Evolutionary conservation across 1,140 invertebrate species (phyloP).

Genomic region (Tigriopus japonicus): DNA sequence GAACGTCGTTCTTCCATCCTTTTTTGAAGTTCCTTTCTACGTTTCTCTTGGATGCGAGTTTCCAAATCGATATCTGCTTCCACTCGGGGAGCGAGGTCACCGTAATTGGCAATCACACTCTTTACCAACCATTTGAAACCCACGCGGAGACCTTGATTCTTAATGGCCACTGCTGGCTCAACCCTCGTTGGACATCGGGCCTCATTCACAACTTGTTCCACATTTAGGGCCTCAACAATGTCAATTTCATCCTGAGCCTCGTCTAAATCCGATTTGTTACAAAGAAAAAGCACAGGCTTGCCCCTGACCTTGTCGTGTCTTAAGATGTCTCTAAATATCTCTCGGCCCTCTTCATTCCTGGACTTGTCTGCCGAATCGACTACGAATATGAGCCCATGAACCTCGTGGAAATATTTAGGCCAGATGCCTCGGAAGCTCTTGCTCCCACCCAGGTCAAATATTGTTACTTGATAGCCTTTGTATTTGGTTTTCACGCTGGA

Average conservation of each 20-base stretch:
- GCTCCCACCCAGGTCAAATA: slow-evolving; percentile 14
- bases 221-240: slow-evolving; percentile 7
- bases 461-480: slow-evolving; percentile 3
- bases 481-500: slow-evolving; percentile 2
- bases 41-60: background rate
- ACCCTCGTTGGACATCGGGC: slow-evolving; percentile 2
- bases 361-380: slow-evolving; percentile 5
- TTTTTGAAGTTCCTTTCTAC: background rate
- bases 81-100: slow-evolving; percentile 1
- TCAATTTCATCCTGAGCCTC: slow-evolving; percentile 6
- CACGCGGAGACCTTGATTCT: background rate
- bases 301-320: slow-evolving; percentile 2
- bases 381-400: slow-evolving; percentile 14
- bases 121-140: slow-evolving; percentile 6
- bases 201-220: background rate
- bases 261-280: slow-evolving; percentile 8
- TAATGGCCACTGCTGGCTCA: background rate
- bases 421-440: slow-evolving; percentile 12
- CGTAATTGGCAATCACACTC: background rate
- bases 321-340: background rate
- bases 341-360: background rate
- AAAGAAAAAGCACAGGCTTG: slow-evolving; percentile 5
- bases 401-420: slow-evolving; percentile 14
- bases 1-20: slow-evolving; percentile 1
- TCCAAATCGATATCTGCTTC: slow-evolving; percentile 2